Percentiles rank a stretch among this genome's conserved stretches.
phyloP scores from a whole-genome alignment of 2,797 vertebrate genomes.

The Pangasius mekongensis region DNA sequence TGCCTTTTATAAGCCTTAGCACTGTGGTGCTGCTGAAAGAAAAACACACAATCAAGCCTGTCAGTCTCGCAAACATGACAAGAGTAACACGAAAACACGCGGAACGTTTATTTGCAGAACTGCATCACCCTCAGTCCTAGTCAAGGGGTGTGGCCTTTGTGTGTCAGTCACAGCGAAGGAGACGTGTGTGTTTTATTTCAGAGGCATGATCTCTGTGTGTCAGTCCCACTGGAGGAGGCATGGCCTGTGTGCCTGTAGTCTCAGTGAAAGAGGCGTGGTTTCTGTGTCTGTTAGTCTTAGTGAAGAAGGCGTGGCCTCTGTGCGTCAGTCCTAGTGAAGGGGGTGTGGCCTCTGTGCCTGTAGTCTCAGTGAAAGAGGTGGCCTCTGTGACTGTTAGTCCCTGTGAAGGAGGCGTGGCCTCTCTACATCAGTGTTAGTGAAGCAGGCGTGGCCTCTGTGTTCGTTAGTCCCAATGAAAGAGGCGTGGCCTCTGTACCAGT shows the following conservation, averaged over 20 bases:
- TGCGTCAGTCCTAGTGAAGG: not conserved
- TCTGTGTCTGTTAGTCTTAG: not conserved
- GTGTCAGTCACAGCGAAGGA: not conserved
- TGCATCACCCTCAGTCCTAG: not conserved
- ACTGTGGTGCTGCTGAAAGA: constrained; percentile 71
- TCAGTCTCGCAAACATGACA: not conserved
- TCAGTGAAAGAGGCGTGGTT: not conserved
- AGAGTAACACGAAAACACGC: not conserved
- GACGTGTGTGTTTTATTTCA: not conserved
- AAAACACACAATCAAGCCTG: constrained; percentile 5
- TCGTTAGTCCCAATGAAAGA: not conserved
- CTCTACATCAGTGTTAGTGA: not conserved
- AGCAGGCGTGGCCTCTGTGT: not conserved
- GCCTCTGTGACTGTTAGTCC: not conserved
- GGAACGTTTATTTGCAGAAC: not conserved
- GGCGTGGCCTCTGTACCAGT: not conserved
- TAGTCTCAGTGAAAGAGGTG: not conserved
- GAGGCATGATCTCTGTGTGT: not conserved
- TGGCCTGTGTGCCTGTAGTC: not conserved
- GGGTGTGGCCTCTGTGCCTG: not conserved
- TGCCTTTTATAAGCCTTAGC: constrained; percentile 79
- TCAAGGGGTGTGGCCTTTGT: not conserved
- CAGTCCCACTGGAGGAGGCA: not conserved
- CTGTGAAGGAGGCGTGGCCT: not conserved
- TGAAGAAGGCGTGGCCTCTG: not conserved